These are phyloP conservation scores for Neria commutata DNA, from an alignment of 2,888 invertebrate species.

Conservation along the genomic window DNA sequence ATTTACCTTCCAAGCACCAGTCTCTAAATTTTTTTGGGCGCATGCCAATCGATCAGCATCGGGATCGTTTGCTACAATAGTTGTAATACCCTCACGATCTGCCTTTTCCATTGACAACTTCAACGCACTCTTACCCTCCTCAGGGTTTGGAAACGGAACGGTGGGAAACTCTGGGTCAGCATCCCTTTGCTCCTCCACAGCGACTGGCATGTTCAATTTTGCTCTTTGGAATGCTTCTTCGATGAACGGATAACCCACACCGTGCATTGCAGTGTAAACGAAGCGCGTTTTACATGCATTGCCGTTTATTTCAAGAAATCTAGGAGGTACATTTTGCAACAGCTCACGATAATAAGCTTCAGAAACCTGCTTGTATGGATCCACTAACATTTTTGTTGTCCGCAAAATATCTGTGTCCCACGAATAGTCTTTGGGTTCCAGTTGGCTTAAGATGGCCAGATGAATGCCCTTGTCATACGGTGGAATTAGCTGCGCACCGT, in stretches of 20 bases:
- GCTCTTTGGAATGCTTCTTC: constrained; percentile 75
- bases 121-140: constrained; percentile 86
- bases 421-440: constrained; percentile 77
- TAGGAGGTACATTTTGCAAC: constrained; percentile 64
- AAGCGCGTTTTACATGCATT: constrained; percentile 68
- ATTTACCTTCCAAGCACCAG: constrained; percentile 44
- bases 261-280: constrained; percentile 97
- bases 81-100: constrained; percentile 68
- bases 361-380: constrained; percentile 75
- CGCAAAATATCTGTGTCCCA: constrained; percentile 74
- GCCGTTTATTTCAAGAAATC: constrained; percentile 65
- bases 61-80: constrained; percentile 96
- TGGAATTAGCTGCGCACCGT: constrained; percentile 92
- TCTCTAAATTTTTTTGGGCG: constrained; percentile 75
- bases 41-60: constrained; percentile 96
- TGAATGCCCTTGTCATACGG: constrained; percentile 92
- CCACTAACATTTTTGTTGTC: constrained; percentile 66
- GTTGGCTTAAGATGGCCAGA: constrained; percentile 74
- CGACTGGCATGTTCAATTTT: constrained; percentile 67
- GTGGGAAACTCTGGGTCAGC: constrained; percentile 98
- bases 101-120: constrained; percentile 81
- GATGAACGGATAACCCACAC: constrained; percentile 87
- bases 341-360: constrained; percentile 72
- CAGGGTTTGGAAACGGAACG: constrained; percentile 97
- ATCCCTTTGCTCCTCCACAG: constrained; percentile 72